Percentiles rank a stretch among this genome's conserved stretches.
Conservation (phyloP, 2,888 invertebrate species). For the Megalurothrips usitatus region DNA sequence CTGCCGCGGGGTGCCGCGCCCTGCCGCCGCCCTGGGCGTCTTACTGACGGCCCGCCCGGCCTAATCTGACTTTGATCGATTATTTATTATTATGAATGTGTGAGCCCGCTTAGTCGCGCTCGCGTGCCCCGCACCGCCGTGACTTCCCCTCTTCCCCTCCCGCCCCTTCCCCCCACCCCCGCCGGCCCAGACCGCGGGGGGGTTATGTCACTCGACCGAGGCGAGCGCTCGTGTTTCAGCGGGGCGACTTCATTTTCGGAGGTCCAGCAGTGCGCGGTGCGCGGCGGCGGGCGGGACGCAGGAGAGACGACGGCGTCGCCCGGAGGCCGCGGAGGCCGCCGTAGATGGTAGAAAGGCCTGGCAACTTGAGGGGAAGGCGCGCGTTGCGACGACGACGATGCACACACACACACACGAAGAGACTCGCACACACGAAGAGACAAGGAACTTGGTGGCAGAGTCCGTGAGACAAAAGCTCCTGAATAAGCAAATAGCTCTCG, state of each 20-base stretch:
- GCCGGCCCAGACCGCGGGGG: not conserved
- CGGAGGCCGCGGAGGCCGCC: not conserved
- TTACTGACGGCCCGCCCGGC: not conserved
- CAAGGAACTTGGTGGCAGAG: slow-evolving; percentile 5
- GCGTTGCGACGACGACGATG: not conserved
- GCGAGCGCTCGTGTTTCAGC: too few relatives aligned
- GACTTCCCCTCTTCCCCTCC: too few relatives aligned
- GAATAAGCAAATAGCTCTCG: slow-evolving; percentile 20
- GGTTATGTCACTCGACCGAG: too few relatives aligned
- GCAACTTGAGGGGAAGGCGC: not conserved
- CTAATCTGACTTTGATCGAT: slow-evolving; percentile 25
- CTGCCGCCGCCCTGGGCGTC: too few relatives aligned
- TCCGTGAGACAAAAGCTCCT: slow-evolving; percentile 24
- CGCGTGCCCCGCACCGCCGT: not conserved
- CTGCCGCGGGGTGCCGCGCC: not conserved
- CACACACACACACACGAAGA: slow-evolving; percentile 7
- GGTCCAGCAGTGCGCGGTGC: too few relatives aligned
- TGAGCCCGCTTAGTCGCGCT: not conserved
- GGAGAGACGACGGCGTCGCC: too few relatives aligned
- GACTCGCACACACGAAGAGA: not conserved
- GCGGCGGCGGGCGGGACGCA: too few relatives aligned
- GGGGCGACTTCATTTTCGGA: too few relatives aligned
- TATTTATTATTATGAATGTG: slow-evolving; percentile 6
- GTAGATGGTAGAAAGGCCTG: not conserved
- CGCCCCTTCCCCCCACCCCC: not conserved